A percentile compares a stretch with the other conserved stretches of the same genome.
phyloP scores from a whole-genome alignment of 2,888 invertebrate genomes.

The Dinocampus coccinellae region DNA sequence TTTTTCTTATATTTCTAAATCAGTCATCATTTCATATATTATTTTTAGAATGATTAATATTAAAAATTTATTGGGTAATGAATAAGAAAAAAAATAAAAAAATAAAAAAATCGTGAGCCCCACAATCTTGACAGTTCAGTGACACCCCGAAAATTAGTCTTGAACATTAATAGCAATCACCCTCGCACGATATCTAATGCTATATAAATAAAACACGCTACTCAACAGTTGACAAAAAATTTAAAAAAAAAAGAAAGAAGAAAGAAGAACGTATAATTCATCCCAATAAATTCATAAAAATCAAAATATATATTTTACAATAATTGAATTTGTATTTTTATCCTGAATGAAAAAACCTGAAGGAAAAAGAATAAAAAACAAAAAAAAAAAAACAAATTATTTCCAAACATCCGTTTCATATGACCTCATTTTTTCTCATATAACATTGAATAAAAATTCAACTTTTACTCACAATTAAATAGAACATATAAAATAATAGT shows the following conservation, averaged over 20 bases:
- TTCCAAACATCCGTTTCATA: too few species aligned
- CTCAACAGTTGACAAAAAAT: slow-evolving; percentile 27
- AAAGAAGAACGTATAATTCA: too few species aligned
- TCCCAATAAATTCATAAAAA: too few species aligned
- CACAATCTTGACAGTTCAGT: slow-evolving; percentile 12
- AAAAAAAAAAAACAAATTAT: background rate
- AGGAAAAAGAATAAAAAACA: background rate
- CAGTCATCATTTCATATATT: background rate
- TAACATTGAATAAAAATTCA: background rate
- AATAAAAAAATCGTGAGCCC: too few species aligned
- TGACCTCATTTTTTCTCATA: background rate
- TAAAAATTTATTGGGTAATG: background rate
- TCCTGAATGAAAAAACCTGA: too few species aligned
- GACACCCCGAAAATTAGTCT: slow-evolving; percentile 36
- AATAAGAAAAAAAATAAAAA: slow-evolving; percentile 11
- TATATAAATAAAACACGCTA: slow-evolving; percentile 33
- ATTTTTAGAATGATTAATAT: background rate
- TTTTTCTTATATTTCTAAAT: background rate
- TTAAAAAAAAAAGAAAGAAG: slow-evolving; percentile 8
- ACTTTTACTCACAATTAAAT: background rate
- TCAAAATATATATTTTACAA: slow-evolving; percentile 4
- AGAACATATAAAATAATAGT: background rate
- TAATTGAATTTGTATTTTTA: background rate
- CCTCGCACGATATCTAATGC: slow-evolving; percentile 31
- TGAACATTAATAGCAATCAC: slow-evolving; percentile 30